Base-by-base conservation (phyloP, 2,888 invertebrate species). In the Deroplatys truncata region DNA sequence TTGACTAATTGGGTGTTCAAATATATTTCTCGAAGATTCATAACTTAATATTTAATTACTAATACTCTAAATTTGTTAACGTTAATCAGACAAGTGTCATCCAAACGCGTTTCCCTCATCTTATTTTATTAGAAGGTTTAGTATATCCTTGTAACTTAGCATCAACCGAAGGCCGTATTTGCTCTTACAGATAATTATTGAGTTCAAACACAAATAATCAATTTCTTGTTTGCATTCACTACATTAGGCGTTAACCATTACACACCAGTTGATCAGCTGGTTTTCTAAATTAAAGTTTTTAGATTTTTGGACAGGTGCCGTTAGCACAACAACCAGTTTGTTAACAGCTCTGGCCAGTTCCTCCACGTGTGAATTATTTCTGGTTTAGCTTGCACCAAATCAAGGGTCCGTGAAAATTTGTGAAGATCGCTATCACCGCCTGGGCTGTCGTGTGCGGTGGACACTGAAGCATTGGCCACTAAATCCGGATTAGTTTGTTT, bases 61-160 rank as follows among this genome's bases (percentile, higher is more conserved):
- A 43, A 1, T 43, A 43, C 2, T 43, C 43, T 10, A 13, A 13
- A 43, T 13, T 35, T 10, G 2, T 13, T 43, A 13, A 43, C 1
- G 43, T 13, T 10, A 43, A 43, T 43, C 1, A 43, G 43, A 13
- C 7, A 8, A 5, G 7, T 9, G 13, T 43, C 8, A 8, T 8
- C 13, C 1, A 1, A 10, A 10, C 0, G 8, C 8, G 5, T 8
- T 43, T 13, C 7, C 13, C 1, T 0, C 1, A 1, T 43, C 1
- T 13, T 13, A 13, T 43, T 13, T 43, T 13, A 43, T 43, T 43
- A 13, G 43, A 43, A 10, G 13, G 10, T 43, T 35, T 43, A 2
- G 43, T 13, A 43, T 43, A 13, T 5, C 9, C 9, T 7, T 5
- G 7, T 35, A 9, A 35, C 8, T 35, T 5, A 9, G 9, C 7